These are phyloP conservation scores for Holothuria leucospilota DNA, from an alignment of 53 echinoderm and acorn worm species.

Conservation along the genomic window DNA sequence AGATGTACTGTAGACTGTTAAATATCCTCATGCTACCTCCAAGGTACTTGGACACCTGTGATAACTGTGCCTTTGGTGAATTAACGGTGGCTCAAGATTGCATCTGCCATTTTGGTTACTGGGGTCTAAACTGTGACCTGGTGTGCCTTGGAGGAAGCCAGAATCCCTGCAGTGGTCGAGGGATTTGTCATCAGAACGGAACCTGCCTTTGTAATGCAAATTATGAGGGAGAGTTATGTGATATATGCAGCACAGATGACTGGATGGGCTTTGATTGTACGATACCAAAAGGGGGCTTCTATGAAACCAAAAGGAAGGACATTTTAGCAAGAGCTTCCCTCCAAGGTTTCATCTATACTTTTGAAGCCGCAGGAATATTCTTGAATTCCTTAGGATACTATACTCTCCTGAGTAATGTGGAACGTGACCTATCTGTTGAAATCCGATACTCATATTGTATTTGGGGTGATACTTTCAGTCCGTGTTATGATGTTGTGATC, in stretches of 20 bases:
- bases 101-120: conserved; percentile 69
- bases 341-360: conserved; percentile 69
- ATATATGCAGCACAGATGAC: conserved; percentile 47
- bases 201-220: conserved; percentile 75
- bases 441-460: conserved; percentile 69
- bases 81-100: conserved; percentile 41
- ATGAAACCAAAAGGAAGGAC: conserved; percentile 37
- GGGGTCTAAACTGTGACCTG: conserved; percentile 63
- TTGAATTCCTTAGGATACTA: conserved; percentile 61
- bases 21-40: conserved; percentile 50
- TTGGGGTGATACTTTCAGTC: conserved; percentile 47
- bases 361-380: conserved; percentile 75
- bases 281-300: conserved; percentile 54
- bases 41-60: conserved; percentile 53
- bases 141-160: conserved; percentile 81
- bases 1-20: conserved; percentile 47
- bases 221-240: conserved; percentile 67
- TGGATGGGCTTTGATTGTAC: conserved; percentile 86
- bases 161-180: conserved; percentile 76
- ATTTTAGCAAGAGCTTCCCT: conserved; percentile 48
- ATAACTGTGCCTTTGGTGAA: conserved; percentile 74
- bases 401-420: conserved; percentile 59
- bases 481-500: conserved; percentile 78
- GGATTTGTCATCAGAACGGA: conserved; percentile 66
- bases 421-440: conserved; percentile 47